Conservation (phyloP, 1,140 invertebrate genomes). For the Eupeodes corollae region DNA sequence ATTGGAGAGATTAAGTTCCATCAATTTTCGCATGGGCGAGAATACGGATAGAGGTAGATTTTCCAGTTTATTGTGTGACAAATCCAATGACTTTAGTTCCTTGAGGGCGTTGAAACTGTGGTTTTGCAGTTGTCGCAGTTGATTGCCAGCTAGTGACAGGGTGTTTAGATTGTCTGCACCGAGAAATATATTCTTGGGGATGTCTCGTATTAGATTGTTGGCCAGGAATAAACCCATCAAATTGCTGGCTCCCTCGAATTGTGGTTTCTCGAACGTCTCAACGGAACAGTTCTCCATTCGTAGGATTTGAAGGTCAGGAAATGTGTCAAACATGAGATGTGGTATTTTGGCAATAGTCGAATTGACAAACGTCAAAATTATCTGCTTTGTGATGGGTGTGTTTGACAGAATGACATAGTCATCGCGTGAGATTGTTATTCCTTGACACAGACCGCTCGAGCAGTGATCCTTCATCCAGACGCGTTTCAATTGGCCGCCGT, state of each 20-base stretch:
- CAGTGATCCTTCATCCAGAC: slow-evolving; percentile 35
- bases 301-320: slow-evolving; percentile 30
- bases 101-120: slow-evolving; percentile 28
- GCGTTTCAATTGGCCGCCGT: slow-evolving; percentile 21
- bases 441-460: slow-evolving; percentile 20
- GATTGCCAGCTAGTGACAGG: slow-evolving; percentile 20
- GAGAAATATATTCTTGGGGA: slow-evolving; percentile 33
- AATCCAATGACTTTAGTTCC: slow-evolving; percentile 23
- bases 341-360: slow-evolving; percentile 33
- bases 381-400: slow-evolving; percentile 19
- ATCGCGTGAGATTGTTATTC: slow-evolving; percentile 22
- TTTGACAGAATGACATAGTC: slow-evolving; percentile 33
- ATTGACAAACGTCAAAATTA: slow-evolving; percentile 27
- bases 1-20: slow-evolving; percentile 25
- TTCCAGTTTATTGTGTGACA: slow-evolving; percentile 24
- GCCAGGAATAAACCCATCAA: slow-evolving; percentile 28
- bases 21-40: slow-evolving; percentile 18
- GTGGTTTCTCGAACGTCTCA: slow-evolving; percentile 29
- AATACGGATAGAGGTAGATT: slow-evolving; percentile 20
- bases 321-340: slow-evolving; percentile 31
- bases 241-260: slow-evolving; percentile 34
- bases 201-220: slow-evolving; percentile 24
- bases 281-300: slow-evolving; percentile 33
- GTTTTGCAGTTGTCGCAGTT: slow-evolving; percentile 18
- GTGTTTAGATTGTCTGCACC: slow-evolving; percentile 29